A percentile compares a stretch with the other conserved stretches of the same genome.
Evolutionary conservation across 2,888 invertebrate species (phyloP).

Genomic region (Hermaeophaga mercurialis): DNA sequence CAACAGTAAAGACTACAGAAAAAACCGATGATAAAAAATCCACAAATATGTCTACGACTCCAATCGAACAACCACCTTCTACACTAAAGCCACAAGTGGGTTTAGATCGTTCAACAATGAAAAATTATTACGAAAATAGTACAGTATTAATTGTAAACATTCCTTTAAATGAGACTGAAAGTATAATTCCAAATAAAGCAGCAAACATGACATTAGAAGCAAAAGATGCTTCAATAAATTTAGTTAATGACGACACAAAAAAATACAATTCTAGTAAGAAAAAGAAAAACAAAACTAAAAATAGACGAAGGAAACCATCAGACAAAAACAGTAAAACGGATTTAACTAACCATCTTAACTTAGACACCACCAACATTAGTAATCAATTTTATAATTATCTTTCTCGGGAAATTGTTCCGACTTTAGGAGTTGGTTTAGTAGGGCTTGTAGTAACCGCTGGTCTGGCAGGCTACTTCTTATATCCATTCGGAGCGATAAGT

Average conservation of each 20-base stretch:
- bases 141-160: neutral
- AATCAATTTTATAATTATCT: slow-evolving; percentile 79
- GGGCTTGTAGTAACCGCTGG: slow-evolving; percentile 77
- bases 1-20: slow-evolving; percentile 34
- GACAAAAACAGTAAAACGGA: slow-evolving; percentile 49
- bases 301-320: slow-evolving; percentile 64
- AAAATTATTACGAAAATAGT: neutral
- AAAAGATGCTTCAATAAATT: slow-evolving; percentile 52
- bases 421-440: slow-evolving; percentile 77
- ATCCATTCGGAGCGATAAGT: slow-evolving; percentile 72
- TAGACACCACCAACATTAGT: slow-evolving; percentile 66
- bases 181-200: slow-evolving; percentile 26
- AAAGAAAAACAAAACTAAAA: slow-evolving; percentile 66
- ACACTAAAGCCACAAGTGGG: neutral
- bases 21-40: slow-evolving; percentile 29
- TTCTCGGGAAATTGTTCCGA: slow-evolving; percentile 80
- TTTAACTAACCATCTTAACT: slow-evolving; percentile 47
- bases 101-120: neutral
- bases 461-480: slow-evolving; percentile 76
- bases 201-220: slow-evolving; percentile 45
- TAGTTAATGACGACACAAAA: slow-evolving; percentile 39
- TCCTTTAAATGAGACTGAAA: neutral
- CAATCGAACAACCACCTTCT: neutral
- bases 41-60: slow-evolving; percentile 29
- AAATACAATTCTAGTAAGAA: slow-evolving; percentile 54